Base-by-base conservation (phyloP, 2,888 invertebrate genomes). In the Pherbina coryleti region DNA sequence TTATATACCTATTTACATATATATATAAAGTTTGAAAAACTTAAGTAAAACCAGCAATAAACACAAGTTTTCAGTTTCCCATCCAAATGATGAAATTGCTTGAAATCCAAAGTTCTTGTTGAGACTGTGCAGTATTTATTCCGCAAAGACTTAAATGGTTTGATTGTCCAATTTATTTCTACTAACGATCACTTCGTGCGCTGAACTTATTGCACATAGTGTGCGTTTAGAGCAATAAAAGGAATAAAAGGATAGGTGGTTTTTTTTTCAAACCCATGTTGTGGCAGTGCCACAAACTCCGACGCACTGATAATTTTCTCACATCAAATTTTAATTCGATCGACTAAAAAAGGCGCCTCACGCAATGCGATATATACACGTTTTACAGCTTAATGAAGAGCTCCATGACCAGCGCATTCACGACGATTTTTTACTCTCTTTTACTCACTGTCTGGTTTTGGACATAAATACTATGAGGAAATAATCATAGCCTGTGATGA, bases 131-230 rank as follows among this genome's bases (percentile, higher is more conserved):
- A 37, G n/a, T 28, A 34, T 64, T 64, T 64, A 64, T 64, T 55
- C 19, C 49, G 25, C 37, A 73, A 83, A 80, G 60, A 79, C 80
- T 84, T 86, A 86, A 88, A 88, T 88, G 84, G 86, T 86, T 87
- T 88, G 84, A 87, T 88, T 87, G 86, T 85, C 84, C 85, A 86
- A 84, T 88, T 87, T 86, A 87, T 86, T 83, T 83, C 82, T 83
- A 80, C 84, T 86, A 86, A 86, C 86, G 84, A 86, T 84, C 84
- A 82, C 81, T 80, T 80, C 76, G 79, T 73, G 60, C 44, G 25
- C 17, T 25, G 49, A 34, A 66, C 64, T 55, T 55, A 19, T 19
- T 55, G 19, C 55, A 55, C 55, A 55, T 31, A 66, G 31, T 66
- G 34, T 66, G 37, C 64, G 31, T 66, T 66, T 34, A 53, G 53